Percentiles rank a stretch among this genome's conserved stretches.
phyloP scores from a whole-genome alignment of 2,113 vertebrate species.

The Gymnogyps californianus region DNA sequence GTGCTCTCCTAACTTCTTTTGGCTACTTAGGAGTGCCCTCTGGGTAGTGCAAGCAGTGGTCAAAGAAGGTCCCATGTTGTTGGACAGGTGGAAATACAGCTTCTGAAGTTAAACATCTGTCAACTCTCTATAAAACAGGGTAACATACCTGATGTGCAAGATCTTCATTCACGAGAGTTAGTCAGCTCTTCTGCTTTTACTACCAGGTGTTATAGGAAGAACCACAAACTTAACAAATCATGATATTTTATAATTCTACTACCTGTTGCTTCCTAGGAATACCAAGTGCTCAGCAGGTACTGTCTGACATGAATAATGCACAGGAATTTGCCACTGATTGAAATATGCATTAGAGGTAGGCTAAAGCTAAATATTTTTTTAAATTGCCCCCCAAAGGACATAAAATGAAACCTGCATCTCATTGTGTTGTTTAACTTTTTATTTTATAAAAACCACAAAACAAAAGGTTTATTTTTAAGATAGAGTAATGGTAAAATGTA shows the following conservation, averaged over 20 bases:
- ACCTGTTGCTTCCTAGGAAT: not conserved
- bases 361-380: not conserved
- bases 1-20: not conserved
- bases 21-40: not conserved
- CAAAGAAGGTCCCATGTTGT: accelerated
- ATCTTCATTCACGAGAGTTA: not conserved
- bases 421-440: not conserved
- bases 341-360: not conserved
- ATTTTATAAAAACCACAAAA: not conserved
- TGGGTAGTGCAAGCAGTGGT: not conserved
- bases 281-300: not conserved
- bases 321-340: not conserved
- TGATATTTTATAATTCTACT: not conserved
- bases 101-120: not conserved
- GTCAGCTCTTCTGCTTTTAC: not conserved
- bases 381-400: not conserved
- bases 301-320: not conserved
- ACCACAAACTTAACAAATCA: not conserved
- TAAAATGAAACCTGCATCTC: not conserved
- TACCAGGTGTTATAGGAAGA: not conserved
- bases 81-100: not conserved
- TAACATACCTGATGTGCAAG: not conserved
- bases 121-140: not conserved
- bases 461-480: not conserved
- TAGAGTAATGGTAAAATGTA: not conserved